Conservation (phyloP, 2,888 invertebrate genomes). For the Lampropteryx suffumata region DNA sequence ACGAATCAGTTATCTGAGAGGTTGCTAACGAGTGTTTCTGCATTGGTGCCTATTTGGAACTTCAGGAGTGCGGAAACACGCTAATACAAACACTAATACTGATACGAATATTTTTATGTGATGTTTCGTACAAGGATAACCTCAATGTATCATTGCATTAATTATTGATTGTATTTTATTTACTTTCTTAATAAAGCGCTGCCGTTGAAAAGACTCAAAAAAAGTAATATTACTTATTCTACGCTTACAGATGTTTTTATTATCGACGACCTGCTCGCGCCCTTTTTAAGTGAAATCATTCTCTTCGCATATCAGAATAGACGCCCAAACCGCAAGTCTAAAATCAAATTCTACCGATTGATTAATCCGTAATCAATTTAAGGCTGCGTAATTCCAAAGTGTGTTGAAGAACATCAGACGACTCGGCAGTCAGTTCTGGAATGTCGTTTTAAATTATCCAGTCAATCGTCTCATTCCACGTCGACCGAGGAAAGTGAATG, state of each 20-base stretch:
- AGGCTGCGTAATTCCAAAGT: conserved; percentile 68
- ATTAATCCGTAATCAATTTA: conserved; percentile 59
- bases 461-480: conserved; percentile 36
- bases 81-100: too few species aligned
- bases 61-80: background rate
- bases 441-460: conserved; percentile 55
- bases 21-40: conserved; percentile 37
- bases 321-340: conserved; percentile 35
- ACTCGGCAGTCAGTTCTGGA: conserved; percentile 50
- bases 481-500: conserved; percentile 54
- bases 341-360: conserved; percentile 56
- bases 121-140: too few species aligned
- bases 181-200: too few species aligned
- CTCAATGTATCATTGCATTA: too few species aligned
- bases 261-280: too few species aligned
- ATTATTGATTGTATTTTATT: too few species aligned
- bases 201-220: too few species aligned
- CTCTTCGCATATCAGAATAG: conserved; percentile 27
- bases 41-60: conserved; percentile 4
- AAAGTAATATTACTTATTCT: too few species aligned
- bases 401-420: conserved; percentile 60
- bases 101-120: too few species aligned
- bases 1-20: conserved; percentile 45
- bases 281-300: background rate
- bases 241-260: too few species aligned